Evolutionary conservation across 1,140 invertebrate species (phyloP).

Genomic region (Drosophila sucinea): DNA sequence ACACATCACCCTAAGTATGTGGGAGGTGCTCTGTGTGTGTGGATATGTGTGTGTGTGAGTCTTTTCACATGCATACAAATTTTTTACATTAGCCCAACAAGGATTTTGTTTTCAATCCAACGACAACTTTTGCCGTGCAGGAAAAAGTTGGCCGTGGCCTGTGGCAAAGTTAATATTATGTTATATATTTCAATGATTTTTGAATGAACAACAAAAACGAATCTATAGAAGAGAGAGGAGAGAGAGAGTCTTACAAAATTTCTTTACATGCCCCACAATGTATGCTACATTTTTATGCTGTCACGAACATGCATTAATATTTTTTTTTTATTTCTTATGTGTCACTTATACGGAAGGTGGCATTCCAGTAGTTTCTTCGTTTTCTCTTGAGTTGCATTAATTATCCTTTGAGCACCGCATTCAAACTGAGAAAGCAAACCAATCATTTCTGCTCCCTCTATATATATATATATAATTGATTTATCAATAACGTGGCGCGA

Average conservation of each 20-base stretch:
- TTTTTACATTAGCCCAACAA: slow-evolving; percentile 68
- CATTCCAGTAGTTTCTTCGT: slow-evolving; percentile 26
- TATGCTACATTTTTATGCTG: neutral
- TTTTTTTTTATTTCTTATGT: neutral
- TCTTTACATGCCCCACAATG: neutral
- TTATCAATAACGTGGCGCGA: slow-evolving; percentile 59
- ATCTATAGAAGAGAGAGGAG: neutral
- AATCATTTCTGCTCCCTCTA: neutral
- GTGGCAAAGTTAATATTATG: slow-evolving; percentile 10
- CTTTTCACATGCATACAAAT: slow-evolving; percentile 39
- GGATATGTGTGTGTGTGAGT: neutral
- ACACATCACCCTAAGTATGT: neutral
- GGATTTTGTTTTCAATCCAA: slow-evolving; percentile 68
- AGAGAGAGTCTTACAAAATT: too few species aligned
- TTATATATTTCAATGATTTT: slow-evolving; percentile 12
- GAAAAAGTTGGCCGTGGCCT: slow-evolving; percentile 17
- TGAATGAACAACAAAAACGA: neutral
- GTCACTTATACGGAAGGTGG: neutral
- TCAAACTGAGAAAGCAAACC: neutral
- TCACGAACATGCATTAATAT: neutral
- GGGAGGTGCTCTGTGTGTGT: neutral
- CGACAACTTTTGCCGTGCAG: slow-evolving; percentile 25
- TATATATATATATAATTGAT: slow-evolving; percentile 40
- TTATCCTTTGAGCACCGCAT: slow-evolving; percentile 70
- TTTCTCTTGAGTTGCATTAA: slow-evolving; percentile 61